Conservation (phyloP, 2,113 vertebrate genomes). For the Mesoclemmys tuberculata region DNA sequence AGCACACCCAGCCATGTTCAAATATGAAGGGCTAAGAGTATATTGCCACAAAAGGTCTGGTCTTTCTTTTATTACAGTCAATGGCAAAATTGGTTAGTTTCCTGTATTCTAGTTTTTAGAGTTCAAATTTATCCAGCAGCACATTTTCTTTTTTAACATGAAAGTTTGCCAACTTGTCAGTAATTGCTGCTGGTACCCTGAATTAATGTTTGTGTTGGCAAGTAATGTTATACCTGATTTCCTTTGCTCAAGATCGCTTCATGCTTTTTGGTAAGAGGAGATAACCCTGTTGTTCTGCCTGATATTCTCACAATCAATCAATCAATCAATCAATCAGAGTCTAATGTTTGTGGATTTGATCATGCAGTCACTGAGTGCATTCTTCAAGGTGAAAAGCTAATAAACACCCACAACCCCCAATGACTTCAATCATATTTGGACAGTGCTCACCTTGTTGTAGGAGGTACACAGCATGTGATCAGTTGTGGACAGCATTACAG, state of each 20-base stretch:
- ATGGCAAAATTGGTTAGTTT: no score
- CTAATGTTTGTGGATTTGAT: neutral
- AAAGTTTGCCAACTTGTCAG: no score
- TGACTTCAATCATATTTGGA: neutral
- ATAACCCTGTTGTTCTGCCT: neutral
- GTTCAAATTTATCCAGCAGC: no score
- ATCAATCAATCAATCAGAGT: neutral
- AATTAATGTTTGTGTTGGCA: neutral
- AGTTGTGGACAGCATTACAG: neutral
- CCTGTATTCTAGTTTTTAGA: no score
- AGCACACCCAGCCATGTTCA: no score
- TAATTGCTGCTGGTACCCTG: neutral
- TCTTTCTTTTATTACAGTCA: no score
- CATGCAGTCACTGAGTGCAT: neutral
- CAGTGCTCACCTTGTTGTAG: neutral
- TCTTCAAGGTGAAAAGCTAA: neutral
- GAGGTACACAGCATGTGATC: neutral
- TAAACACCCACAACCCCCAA: neutral
- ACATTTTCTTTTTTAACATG: no score
- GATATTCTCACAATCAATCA: neutral
- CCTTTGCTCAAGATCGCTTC: neutral
- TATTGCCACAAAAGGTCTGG: no score
- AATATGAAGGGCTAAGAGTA: no score
- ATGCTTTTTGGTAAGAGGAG: neutral
- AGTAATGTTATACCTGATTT: neutral